Conservation (phyloP, 1,140 invertebrate genomes). For the Macrosteles quadrilineatus region DNA sequence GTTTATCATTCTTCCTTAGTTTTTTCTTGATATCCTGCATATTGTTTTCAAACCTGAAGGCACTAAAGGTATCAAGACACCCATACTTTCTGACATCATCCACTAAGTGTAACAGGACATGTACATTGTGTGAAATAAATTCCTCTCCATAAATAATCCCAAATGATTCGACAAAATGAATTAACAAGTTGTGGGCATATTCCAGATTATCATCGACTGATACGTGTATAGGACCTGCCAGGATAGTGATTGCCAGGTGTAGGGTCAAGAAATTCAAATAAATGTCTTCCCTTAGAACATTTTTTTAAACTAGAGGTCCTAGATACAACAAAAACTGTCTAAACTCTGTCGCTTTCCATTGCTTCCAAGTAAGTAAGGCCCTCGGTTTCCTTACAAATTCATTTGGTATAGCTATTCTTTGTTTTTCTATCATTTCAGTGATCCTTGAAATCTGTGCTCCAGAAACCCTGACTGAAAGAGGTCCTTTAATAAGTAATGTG, state of each 20-base stretch:
- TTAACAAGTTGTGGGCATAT: constrained; percentile 9
- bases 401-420: constrained; percentile 6
- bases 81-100: constrained; percentile 20
- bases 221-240: neutral
- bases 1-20: neutral
- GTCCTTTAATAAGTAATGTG: constrained; percentile 12
- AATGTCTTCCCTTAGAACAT: constrained; percentile 11
- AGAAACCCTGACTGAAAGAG: constrained; percentile 19
- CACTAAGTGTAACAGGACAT: neutral
- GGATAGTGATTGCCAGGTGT: constrained; percentile 25
- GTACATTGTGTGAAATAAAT: constrained; percentile 24
- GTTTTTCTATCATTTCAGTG: neutral
- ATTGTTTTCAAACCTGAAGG: constrained; percentile 17
- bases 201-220: constrained; percentile 11
- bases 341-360: constrained; percentile 30
- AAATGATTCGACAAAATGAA: constrained; percentile 26
- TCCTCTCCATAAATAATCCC: constrained; percentile 17
- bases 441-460: constrained; percentile 15
- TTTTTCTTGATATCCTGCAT: neutral
- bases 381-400: constrained; percentile 28
- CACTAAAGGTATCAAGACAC: neutral
- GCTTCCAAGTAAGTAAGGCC: neutral
- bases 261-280: constrained; percentile 26
- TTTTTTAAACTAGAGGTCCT: constrained; percentile 15
- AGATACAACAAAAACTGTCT: constrained; percentile 30